Evolutionary conservation across 2,888 invertebrate species (phyloP).

Genomic region (Eueremaeus valkanovi): DNA sequence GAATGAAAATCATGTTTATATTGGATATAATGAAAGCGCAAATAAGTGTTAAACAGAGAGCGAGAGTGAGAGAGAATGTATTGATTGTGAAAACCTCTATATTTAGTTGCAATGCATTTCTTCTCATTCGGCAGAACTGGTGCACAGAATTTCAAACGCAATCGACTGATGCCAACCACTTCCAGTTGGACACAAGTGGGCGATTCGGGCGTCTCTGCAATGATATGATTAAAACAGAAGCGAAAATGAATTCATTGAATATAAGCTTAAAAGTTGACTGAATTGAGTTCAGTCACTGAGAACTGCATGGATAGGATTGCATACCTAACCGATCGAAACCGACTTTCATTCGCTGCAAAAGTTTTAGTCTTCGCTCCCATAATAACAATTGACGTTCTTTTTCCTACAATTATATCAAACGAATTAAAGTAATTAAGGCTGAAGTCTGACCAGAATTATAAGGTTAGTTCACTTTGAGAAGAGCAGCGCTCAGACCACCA

Average conservation of each 20-base stretch:
- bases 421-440: background rate
- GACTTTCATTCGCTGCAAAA: constrained; percentile 71
- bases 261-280: no score
- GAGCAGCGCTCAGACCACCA: constrained; percentile 46
- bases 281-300: no score
- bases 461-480: constrained; percentile 44
- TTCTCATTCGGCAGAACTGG: constrained; percentile 68
- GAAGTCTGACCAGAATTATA: background rate
- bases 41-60: no score
- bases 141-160: constrained; percentile 65
- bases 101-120: constrained; percentile 72
- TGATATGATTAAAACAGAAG: constrained; percentile 22
- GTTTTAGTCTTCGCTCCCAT: constrained; percentile 78
- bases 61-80: no score
- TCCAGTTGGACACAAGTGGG: constrained; percentile 75
- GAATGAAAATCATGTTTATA: no score
- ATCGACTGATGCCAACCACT: constrained; percentile 62
- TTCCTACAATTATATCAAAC: constrained; percentile 50
- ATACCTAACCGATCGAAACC: constrained; percentile 80
- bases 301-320: no score
- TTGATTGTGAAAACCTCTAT: constrained; percentile 72
- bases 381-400: constrained; percentile 60
- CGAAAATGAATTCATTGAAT: background rate
- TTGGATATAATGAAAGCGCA: no score
- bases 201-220: constrained; percentile 69